Evolutionary conservation across 30 jellyfish, hydroid and myxozoan species (phyloP).

Genomic region (Cassiopea xamachana): DNA sequence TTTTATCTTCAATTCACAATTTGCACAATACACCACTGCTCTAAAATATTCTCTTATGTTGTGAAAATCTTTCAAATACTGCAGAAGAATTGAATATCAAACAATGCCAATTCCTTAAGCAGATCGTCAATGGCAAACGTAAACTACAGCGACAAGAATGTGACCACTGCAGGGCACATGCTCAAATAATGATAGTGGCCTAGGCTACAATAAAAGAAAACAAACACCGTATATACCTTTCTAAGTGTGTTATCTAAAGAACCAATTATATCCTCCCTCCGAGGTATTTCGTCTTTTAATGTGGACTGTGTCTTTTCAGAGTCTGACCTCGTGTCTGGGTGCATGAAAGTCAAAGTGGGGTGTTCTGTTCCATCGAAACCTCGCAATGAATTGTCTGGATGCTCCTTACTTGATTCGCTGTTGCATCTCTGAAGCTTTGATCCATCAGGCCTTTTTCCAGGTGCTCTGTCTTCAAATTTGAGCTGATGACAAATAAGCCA

Average conservation of each 20-base stretch:
- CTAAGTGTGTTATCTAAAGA: conserved; percentile 24
- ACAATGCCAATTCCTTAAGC: no score
- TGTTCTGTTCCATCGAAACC: conserved; percentile 38
- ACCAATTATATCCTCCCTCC: conserved; percentile 3
- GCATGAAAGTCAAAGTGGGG: conserved; percentile 65
- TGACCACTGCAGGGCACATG: no score
- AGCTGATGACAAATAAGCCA: conserved; percentile 29
- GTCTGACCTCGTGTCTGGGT: conserved; percentile 31
- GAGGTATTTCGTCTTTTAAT: conserved; percentile 4
- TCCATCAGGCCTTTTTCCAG: conserved; percentile 71
- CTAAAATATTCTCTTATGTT: no score
- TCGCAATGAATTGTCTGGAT: conserved; percentile 49
- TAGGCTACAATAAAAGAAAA: background rate
- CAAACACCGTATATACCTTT: conserved; percentile 9
- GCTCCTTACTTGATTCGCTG: conserved; percentile 75
- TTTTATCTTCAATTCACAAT: no score
- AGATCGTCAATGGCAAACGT: no score
- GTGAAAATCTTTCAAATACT: no score
- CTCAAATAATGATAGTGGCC: no score
- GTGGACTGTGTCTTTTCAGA: background rate
- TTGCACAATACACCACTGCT: no score
- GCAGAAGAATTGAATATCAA: no score
- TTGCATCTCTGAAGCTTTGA: conserved; percentile 66
- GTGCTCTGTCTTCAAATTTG: conserved; percentile 76
- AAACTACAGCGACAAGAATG: no score